Conservation (phyloP, 2,797 vertebrate species). For the Coreius guichenoti region DNA sequence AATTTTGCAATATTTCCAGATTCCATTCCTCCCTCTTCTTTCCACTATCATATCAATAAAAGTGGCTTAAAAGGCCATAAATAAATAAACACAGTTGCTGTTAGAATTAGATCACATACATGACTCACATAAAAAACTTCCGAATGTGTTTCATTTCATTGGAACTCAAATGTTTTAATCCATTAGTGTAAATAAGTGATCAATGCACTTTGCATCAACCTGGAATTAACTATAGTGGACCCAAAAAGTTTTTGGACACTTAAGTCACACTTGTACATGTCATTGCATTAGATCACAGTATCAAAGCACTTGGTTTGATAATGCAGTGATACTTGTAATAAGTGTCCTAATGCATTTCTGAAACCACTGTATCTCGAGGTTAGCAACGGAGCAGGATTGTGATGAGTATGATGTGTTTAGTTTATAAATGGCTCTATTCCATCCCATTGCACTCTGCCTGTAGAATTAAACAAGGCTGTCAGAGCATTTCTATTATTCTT, state of each 20-base stretch:
- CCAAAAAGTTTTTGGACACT: neutral
- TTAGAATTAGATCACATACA: neutral
- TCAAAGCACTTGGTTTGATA: neutral
- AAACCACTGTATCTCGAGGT: neutral
- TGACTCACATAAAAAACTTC: neutral
- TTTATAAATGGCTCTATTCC: neutral
- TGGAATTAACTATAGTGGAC: neutral
- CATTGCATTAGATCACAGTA: neutral
- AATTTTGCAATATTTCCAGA: slow-evolving; percentile 22
- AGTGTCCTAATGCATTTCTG: neutral
- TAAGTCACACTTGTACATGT: neutral
- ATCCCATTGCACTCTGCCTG: neutral
- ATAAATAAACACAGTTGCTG: slow-evolving; percentile 12
- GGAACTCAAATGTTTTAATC: neutral
- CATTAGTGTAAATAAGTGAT: neutral
- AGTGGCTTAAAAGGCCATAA: neutral
- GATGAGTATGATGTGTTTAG: neutral
- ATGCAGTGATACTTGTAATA: neutral
- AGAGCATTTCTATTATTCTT: neutral
- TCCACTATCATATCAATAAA: slow-evolving; percentile 5
- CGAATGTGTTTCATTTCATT: neutral
- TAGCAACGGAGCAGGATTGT: neutral
- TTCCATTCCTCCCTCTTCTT: slow-evolving; percentile 5
- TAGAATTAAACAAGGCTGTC: slow-evolving; percentile 1
- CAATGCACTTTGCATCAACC: neutral